Evolutionary conservation across 2,888 invertebrate genomes (phyloP).

Genomic region (Leuctra nigra): DNA sequence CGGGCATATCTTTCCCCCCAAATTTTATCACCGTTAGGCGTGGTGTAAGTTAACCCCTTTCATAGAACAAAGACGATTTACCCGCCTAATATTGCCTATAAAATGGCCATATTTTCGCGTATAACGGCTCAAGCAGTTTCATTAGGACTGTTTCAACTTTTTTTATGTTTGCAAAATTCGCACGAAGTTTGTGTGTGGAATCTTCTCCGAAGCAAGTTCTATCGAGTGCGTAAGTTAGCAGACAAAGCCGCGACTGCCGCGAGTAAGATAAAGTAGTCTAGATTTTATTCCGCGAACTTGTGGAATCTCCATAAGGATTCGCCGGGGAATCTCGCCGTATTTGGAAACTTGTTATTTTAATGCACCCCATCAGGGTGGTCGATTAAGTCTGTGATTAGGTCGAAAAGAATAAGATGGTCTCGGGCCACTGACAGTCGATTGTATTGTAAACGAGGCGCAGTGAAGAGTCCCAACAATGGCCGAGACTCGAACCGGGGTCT

Average conservation of each 20-base stretch:
- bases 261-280: constrained; percentile 9
- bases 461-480: too few relatives aligned
- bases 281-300: constrained; percentile 4
- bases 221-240: background rate
- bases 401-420: background rate
- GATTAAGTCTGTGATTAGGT: constrained; percentile 9
- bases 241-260: background rate
- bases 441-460: too few relatives aligned
- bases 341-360: constrained; percentile 15
- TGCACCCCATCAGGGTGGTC: constrained; percentile 13
- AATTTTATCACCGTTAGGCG: too few relatives aligned
- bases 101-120: background rate
- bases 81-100: background rate
- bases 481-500: too few relatives aligned
- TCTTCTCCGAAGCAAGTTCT: too few relatives aligned
- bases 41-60: too few relatives aligned
- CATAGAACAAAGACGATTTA: background rate
- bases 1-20: too few relatives aligned
- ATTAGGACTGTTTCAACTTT: background rate
- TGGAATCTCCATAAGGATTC: constrained; percentile 12
- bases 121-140: background rate
- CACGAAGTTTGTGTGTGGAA: background rate
- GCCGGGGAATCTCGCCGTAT: constrained; percentile 5
- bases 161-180: background rate
- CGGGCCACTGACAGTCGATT: too few relatives aligned